Conservation (phyloP, 1,140 invertebrate genomes). For the Listronotus bonariensis region DNA sequence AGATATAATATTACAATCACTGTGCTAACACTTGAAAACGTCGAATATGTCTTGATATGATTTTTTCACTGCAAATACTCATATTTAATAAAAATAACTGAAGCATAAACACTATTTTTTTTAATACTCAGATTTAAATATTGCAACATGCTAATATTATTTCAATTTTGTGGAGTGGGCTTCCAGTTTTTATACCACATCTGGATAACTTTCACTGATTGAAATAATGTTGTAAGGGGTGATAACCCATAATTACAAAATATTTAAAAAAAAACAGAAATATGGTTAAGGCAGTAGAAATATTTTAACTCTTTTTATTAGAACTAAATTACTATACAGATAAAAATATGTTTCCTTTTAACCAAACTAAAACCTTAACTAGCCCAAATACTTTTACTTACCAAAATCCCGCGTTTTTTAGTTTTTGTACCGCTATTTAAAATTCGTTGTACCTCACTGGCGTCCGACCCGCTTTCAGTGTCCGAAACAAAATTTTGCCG, state of each 20-base stretch:
- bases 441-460: constrained; percentile 66
- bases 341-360: constrained; percentile 18
- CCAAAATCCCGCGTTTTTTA: constrained; percentile 42
- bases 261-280: too few species aligned
- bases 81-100: not conserved
- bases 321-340: too few species aligned
- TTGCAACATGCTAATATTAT: too few species aligned
- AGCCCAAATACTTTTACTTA: constrained; percentile 39
- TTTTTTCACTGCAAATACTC: not conserved
- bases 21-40: not conserved
- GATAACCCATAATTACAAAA: too few species aligned
- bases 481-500: constrained; percentile 22
- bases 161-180: too few species aligned
- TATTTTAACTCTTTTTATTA: too few species aligned
- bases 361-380: constrained; percentile 7
- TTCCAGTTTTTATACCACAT: too few species aligned
- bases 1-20: not conserved
- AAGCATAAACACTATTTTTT: too few species aligned
- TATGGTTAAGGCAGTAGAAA: too few species aligned
- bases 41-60: not conserved
- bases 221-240: too few species aligned
- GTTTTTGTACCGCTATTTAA: constrained; percentile 54
- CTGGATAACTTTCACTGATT: too few species aligned
- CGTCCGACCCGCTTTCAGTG: constrained; percentile 61
- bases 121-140: too few species aligned